Evolutionary conservation across 2,113 vertebrate species (phyloP).

Genomic region (Stegostoma tigrinum): DNA sequence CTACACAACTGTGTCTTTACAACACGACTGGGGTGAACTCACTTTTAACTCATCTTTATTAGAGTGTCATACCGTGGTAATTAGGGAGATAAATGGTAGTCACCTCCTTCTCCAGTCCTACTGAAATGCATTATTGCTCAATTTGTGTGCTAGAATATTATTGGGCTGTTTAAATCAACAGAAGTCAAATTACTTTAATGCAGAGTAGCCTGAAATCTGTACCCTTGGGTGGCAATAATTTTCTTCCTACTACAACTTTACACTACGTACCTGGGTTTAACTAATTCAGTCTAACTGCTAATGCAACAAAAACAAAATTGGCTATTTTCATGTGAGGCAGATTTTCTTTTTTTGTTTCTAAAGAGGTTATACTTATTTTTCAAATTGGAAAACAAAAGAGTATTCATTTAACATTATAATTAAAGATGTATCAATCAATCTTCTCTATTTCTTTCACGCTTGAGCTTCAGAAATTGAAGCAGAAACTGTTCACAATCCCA

Average conservation of each 20-base stretch:
- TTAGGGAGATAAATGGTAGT: background rate
- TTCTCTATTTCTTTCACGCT: background rate
- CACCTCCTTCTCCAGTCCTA: background rate
- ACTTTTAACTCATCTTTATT: background rate
- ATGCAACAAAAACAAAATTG: background rate
- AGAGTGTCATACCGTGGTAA: background rate
- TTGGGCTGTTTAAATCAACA: background rate
- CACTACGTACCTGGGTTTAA: background rate
- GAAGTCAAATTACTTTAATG: background rate
- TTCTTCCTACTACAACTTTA: background rate
- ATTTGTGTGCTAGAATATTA: background rate
- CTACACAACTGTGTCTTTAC: background rate
- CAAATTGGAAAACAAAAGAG: background rate
- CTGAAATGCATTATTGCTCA: background rate
- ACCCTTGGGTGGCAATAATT: background rate
- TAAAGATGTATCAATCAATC: background rate
- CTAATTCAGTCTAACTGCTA: background rate
- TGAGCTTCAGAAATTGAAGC: background rate
- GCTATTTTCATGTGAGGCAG: background rate
- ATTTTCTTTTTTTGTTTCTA: background rate
- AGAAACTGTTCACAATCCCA: background rate
- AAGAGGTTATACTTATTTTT: background rate
- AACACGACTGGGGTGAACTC: background rate
- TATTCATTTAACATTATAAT: slow-evolving; percentile 11
- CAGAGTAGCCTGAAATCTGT: background rate